Percentiles rank a stretch among this genome's conserved stretches.
These are phyloP conservation scores for Sinocyclocheilus maitianheensis DNA, from an alignment of 2,113 vertebrate genomes.

Conservation along the genomic window DNA sequence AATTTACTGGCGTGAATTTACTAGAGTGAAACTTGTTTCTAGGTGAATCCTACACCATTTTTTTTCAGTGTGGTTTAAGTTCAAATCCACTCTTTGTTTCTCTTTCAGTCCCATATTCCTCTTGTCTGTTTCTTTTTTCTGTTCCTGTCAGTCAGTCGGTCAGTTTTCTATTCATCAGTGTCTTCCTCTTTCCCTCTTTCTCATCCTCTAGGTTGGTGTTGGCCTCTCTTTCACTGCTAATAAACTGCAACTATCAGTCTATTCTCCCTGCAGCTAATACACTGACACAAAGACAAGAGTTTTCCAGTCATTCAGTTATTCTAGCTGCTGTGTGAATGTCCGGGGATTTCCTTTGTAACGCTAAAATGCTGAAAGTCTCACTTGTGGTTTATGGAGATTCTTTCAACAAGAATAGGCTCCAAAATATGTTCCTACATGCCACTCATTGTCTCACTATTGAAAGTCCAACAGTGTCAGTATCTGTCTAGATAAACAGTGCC, in stretches of 20 bases:
- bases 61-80: not conserved
- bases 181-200: not conserved
- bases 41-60: not conserved
- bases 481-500: not conserved
- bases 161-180: not conserved
- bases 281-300: constrained; percentile 5
- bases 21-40: not conserved
- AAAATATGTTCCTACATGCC: constrained; percentile 14
- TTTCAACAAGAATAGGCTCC: not conserved
- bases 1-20: not conserved
- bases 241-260: not conserved
- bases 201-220: not conserved
- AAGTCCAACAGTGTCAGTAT: not conserved
- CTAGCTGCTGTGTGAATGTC: not conserved
- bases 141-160: not conserved
- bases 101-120: not conserved
- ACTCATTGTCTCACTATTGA: not conserved
- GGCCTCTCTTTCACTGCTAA: not conserved
- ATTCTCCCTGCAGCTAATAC: not conserved
- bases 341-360: not conserved
- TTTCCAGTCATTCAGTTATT: not conserved
- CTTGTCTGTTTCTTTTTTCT: not conserved
- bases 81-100: not conserved
- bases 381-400: constrained; percentile 15
- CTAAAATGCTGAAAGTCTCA: constrained; percentile 8